Evolutionary conservation across 2,888 invertebrate genomes (phyloP), one percentile per base, ranked within the genome.

Genomic region (Microdon myrmicae): DNA sequence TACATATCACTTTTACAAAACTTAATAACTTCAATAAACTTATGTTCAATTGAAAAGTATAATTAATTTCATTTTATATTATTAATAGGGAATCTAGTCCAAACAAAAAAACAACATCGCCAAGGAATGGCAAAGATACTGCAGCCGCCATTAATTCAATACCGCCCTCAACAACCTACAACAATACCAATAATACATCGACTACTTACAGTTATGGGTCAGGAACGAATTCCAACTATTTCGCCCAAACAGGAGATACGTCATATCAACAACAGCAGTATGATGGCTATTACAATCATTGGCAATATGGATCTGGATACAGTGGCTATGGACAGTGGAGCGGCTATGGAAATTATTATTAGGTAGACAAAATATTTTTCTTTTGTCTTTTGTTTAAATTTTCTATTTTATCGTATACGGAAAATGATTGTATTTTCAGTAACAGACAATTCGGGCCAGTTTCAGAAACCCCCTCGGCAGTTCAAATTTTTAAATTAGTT

Each of bases 311-410:
- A 53, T 81, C 84, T 1, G 79, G 81, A 38, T 84, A 84, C 45
- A 78, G 82, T 43, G 81, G 82, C 20, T 85, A 85, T 68, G 83
- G 83, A 59, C 85, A 86, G 68, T 86, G 85, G 85, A 82, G 85
- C 38, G 82, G 83, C 26, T 85, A 85, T 58, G 74, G 77, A 14
- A 79, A 76, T 55, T 79, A 77, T 66, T 78, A 78, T 67, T 77
- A 74, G 43, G 20, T 20, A 35, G 16, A 32, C 25, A 14, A 16
- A 31, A 38, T 28, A 14, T 38, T 13, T 44, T 20, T 9, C 38
- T 9, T 41, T 25, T 34, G 29, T 25, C 47, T 47, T 14, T 19
- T 14, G 22, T n/a, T 38, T 7, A 19, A 23, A 32, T 38, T 44
- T 10, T 7, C 16, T 43, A 29, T 10, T 23, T 35, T 43, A 6